phyloP scores from a whole-genome alignment of 2,797 vertebrate genomes.

The Melanotaenia trifasciata region DNA sequence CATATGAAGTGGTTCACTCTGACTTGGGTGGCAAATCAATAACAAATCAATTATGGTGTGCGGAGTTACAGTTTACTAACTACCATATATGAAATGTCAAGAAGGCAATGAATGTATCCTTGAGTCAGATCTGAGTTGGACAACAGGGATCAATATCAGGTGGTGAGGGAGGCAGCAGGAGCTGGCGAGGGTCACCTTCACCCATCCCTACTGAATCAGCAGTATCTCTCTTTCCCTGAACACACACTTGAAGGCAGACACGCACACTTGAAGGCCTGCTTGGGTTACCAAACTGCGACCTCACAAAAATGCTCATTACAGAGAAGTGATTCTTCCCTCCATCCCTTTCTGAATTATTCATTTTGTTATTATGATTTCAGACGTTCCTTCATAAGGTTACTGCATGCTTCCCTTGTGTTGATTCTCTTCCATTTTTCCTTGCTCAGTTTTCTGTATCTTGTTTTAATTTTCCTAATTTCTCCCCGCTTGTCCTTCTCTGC shows the following conservation, averaged over 20 bases:
- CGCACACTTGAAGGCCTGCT: slow-evolving; percentile 64
- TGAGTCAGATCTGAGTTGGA: slow-evolving; percentile 73
- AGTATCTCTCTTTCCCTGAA: slow-evolving; percentile 69
- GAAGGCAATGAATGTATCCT: slow-evolving; percentile 75
- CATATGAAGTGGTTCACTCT: slow-evolving; percentile 56
- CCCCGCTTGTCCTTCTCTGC: slow-evolving; percentile 23
- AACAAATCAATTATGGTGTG: slow-evolving; percentile 69
- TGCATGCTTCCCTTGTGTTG: slow-evolving; percentile 17
- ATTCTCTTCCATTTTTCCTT: slow-evolving; percentile 20
- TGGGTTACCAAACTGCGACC: slow-evolving; percentile 81
- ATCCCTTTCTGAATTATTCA: slow-evolving; percentile 65
- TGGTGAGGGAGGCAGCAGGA: slow-evolving; percentile 77
- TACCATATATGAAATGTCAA: slow-evolving; percentile 79
- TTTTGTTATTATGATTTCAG: slow-evolving; percentile 60
- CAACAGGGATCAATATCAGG: slow-evolving; percentile 81
- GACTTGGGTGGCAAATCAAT: slow-evolving; percentile 64
- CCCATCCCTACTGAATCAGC: slow-evolving; percentile 85
- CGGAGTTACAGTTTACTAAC: slow-evolving; percentile 62
- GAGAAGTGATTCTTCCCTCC: slow-evolving; percentile 39
- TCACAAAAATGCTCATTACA: slow-evolving; percentile 73
- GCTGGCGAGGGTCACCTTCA: slow-evolving; percentile 86
- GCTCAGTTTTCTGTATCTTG: slow-evolving; percentile 18
- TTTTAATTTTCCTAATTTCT: slow-evolving; percentile 45
- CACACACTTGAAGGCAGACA: slow-evolving; percentile 46
- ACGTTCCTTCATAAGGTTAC: slow-evolving; percentile 48